Conservation (phyloP, 1,140 invertebrate species). For the Drosophila sulfurigaster region DNA sequence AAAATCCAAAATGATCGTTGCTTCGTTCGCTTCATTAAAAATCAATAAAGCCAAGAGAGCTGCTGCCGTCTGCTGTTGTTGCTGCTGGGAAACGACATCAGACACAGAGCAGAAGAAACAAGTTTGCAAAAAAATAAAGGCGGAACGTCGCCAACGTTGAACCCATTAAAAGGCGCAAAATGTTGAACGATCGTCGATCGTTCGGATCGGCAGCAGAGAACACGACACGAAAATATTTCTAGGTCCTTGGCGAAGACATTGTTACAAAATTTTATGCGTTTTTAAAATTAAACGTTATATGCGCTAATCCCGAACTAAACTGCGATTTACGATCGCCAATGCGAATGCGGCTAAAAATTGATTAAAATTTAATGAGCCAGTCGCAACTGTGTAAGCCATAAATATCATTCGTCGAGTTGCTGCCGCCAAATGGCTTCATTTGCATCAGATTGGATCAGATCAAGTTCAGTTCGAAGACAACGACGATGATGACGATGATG, state of each 20-base stretch:
- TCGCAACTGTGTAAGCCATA: conserved; percentile 72
- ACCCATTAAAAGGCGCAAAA: conserved; percentile 70
- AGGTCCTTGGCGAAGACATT: conserved; percentile 52
- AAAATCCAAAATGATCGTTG: conserved; percentile 47
- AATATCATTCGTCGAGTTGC: conserved; percentile 44
- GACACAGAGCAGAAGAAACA: conserved; percentile 41
- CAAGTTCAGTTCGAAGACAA: conserved; percentile 1
- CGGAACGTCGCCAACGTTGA: conserved; percentile 17
- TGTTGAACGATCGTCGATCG: conserved; percentile 47
- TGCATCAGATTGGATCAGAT: conserved; percentile 60
- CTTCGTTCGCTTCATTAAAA: conserved; percentile 78
- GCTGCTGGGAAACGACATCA: not conserved
- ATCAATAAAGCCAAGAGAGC: conserved; percentile 71
- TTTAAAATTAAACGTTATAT: conserved; percentile 84
- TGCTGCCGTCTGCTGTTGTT: conserved; percentile 44
- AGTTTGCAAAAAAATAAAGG: conserved; percentile 34
- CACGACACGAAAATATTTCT: not conserved
- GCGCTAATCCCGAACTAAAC: conserved; percentile 79
- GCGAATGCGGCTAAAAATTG: conserved; percentile 65
- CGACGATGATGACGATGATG: too few relatives aligned
- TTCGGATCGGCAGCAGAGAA: too few relatives aligned
- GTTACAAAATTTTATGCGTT: conserved; percentile 83
- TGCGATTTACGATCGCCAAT: conserved; percentile 70
- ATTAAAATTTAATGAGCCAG: conserved; percentile 79
- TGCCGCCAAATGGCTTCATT: conserved; percentile 72